Base-by-base conservation (phyloP, 1,140 invertebrate species). In the Ips typographus region DNA sequence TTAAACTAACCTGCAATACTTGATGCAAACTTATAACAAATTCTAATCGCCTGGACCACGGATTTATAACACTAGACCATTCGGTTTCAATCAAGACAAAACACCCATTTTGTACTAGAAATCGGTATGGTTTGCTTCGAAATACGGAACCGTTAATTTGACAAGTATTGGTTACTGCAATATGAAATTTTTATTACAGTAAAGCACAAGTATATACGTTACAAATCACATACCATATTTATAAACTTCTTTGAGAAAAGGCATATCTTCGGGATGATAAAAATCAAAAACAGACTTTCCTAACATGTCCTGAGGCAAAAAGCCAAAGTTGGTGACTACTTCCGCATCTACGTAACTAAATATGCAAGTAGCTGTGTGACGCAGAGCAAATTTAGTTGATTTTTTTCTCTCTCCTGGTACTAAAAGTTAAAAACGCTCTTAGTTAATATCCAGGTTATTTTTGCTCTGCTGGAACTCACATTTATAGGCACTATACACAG, bases 31-130 rank as follows among this genome's bases (percentile, higher is more conserved):
- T 94, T 75, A 93, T 90, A 57, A 98, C 89, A 83, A 96, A 95
- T 77, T 98, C 95, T 60, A 98, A 82, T 81, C 92, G 91, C 77
- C 87, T 87, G 1, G 92, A 91, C 95, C 95, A 98, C 0, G 95
- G 95, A 85, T 97, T 97, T 41, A 96, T 87, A 80, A 96, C 96
- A 67, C 91, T 92, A 0, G 93, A 93, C 94, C 94, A 98, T 80
- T 96, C 93, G 0, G 94, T 96, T 80, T 95, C 92, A 42, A 96
- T 80, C 55, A 89, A 85, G 43, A 93, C 85, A 78, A 87, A 95
- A 72, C 88, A 87, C 1, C 94, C 93, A 80, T 96, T 96, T 77
- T 93, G 90, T 39, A 90, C 88, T 53, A 89, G 83, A 79, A 96
- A 92, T 68, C 92, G 86, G 75, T 87, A 88, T 2, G 92, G 89